These are phyloP conservation scores for Montipora capricornis DNA, from an alignment of 64 coral and sea anemone genomes.

Conservation along the genomic window DNA sequence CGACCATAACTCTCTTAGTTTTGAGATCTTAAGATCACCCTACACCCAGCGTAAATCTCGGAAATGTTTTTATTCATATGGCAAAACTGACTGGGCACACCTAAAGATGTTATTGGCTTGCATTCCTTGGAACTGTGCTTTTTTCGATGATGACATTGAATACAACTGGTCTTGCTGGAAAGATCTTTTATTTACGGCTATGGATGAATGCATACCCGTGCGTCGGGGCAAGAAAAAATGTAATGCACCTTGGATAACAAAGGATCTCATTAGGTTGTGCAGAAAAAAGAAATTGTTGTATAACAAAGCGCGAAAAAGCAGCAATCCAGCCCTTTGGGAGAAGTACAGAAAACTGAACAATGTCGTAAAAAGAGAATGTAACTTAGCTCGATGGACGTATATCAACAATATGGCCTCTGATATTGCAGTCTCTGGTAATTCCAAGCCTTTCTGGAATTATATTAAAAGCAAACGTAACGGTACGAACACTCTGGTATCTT, in stretches of 20 bases:
- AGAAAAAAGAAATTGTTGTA: slow-evolving; percentile 37
- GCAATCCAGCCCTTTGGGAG: slow-evolving; percentile 22
- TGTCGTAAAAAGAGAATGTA: slow-evolving; percentile 42
- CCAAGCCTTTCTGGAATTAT: slow-evolving; percentile 68
- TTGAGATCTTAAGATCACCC: too few species aligned
- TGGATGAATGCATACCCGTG: slow-evolving; percentile 34
- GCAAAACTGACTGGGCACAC: too few species aligned
- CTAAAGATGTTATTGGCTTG: not conserved
- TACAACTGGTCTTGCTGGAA: slow-evolving; percentile 44
- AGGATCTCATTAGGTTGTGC: slow-evolving; percentile 37
- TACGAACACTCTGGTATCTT: slow-evolving; percentile 60
- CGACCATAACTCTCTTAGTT: too few species aligned
- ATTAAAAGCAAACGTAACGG: slow-evolving; percentile 64
- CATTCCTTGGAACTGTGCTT: slow-evolving; percentile 28
- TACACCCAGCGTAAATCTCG: too few species aligned
- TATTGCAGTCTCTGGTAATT: slow-evolving; percentile 61
- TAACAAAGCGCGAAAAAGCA: slow-evolving; percentile 25
- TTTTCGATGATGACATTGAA: slow-evolving; percentile 24
- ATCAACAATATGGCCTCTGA: slow-evolving; percentile 46
- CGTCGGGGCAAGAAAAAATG: slow-evolving; percentile 10
- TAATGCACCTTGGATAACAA: slow-evolving; percentile 46
- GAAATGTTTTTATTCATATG: too few species aligned
- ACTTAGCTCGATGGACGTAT: slow-evolving; percentile 24
- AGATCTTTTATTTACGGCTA: slow-evolving; percentile 34
- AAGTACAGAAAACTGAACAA: slow-evolving; percentile 45